Conservation (phyloP, 2,113 vertebrate species). For the Vireo altiloquus region DNA sequence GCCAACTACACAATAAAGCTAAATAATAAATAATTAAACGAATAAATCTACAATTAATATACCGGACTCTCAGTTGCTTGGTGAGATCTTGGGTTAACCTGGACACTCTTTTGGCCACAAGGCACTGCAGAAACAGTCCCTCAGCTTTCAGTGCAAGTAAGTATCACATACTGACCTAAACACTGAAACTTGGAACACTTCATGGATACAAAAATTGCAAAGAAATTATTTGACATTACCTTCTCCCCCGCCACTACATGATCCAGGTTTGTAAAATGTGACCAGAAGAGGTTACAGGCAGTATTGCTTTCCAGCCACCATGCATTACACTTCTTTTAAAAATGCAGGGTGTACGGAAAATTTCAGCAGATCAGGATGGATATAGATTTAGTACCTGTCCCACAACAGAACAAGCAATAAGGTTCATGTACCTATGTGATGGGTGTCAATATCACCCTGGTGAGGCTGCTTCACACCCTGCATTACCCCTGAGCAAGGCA, state of each 20-base stretch:
- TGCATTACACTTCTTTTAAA: not conserved
- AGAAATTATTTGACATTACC: not conserved
- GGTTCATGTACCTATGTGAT: not conserved
- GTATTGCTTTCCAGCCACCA: not conserved
- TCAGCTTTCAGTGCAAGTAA: not conserved
- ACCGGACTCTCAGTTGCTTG: not conserved
- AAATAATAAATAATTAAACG: not conserved
- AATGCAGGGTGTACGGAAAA: fast-evolving
- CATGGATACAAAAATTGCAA: not conserved
- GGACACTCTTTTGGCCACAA: not conserved
- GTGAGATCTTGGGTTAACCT: not conserved
- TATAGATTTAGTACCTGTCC: not conserved
- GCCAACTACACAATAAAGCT: not conserved
- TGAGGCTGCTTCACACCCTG: not conserved
- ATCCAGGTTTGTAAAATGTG: not conserved
- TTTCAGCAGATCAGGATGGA: not conserved
- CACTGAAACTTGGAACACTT: not conserved
- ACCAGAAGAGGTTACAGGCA: not conserved
- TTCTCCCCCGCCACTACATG: not conserved
- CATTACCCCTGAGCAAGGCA: not conserved
- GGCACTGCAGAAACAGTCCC: not conserved
- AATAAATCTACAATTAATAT: not conserved
- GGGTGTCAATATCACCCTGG: not conserved
- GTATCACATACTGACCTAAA: not conserved
- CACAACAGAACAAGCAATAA: not conserved